Conservation (phyloP, 2,888 invertebrate species). For the Dexiosoma caninum region DNA sequence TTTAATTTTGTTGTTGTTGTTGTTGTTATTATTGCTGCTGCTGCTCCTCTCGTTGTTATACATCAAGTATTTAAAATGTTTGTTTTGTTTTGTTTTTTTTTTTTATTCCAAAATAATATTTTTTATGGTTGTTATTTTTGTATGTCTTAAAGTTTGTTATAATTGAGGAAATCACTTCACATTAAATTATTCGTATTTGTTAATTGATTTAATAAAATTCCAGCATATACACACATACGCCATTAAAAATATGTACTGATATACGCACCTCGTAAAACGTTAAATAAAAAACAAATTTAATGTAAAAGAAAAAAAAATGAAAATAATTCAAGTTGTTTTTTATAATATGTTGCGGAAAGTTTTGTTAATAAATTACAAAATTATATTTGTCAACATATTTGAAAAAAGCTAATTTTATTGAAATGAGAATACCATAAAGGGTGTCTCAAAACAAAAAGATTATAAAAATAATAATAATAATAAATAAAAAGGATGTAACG, state of each 20-base stretch:
- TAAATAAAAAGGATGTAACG: too few species aligned
- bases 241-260: not conserved
- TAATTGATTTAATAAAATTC: conserved; percentile 56
- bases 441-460: too few species aligned
- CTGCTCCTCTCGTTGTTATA: not conserved
- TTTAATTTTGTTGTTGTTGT: conserved; percentile 26
- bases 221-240: not conserved
- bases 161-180: conserved; percentile 58
- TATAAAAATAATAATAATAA: too few species aligned
- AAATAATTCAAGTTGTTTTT: conserved; percentile 11
- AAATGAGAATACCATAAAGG: not conserved
- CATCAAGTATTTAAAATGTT: conserved; percentile 21
- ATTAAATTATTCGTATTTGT: conserved; percentile 37
- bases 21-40: not conserved
- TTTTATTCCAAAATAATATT: conserved; percentile 15
- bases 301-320: not conserved
- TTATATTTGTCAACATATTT: not conserved
- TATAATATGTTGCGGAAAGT: not conserved
- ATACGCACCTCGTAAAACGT: conserved; percentile 7
- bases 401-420: not conserved
- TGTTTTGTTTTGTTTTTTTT: not conserved
- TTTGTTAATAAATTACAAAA: conserved; percentile 1
- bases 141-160: conserved; percentile 21
- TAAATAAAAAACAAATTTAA: not conserved
- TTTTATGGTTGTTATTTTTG: conserved; percentile 28